Evolutionary conservation across 2,113 vertebrate species (phyloP).

Genomic region (Ptyas mucosa): DNA sequence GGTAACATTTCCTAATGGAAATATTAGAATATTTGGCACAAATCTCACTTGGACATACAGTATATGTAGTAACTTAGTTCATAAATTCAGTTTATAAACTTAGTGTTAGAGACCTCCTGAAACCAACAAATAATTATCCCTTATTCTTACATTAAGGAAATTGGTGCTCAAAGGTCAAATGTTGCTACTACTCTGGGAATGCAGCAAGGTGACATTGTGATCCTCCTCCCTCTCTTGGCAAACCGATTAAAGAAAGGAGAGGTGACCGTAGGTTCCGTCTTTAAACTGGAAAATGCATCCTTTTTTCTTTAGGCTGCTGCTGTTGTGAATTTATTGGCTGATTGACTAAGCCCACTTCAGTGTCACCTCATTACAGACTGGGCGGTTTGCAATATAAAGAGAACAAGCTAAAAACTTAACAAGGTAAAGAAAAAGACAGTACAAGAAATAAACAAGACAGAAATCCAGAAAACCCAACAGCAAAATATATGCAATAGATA

Average conservation of each 20-base stretch:
- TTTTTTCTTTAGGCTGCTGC: neutral
- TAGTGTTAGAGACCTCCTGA: neutral
- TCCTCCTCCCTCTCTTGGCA: neutral
- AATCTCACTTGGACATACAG: neutral
- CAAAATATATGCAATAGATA: neutral
- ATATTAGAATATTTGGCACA: neutral
- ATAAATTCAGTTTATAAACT: neutral
- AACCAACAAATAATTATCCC: neutral
- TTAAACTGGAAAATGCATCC: neutral
- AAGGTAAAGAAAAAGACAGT: neutral
- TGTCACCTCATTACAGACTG: neutral
- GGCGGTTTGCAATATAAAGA: neutral
- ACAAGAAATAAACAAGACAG: neutral
- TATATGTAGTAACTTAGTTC: neutral
- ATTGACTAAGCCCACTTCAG: neutral
- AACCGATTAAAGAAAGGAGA: neutral
- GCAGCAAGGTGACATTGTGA: neutral
- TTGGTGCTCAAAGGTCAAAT: neutral
- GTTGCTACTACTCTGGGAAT: neutral
- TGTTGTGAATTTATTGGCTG: neutral
- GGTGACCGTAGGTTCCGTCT: neutral
- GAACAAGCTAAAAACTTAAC: neutral
- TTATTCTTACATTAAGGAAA: neutral
- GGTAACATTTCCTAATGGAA: neutral
- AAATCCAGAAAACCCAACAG: neutral